Conservation (phyloP, 30 jellyfish, hydroid and myxozoan species). For the Calvadosia cruxmelitensis region DNA sequence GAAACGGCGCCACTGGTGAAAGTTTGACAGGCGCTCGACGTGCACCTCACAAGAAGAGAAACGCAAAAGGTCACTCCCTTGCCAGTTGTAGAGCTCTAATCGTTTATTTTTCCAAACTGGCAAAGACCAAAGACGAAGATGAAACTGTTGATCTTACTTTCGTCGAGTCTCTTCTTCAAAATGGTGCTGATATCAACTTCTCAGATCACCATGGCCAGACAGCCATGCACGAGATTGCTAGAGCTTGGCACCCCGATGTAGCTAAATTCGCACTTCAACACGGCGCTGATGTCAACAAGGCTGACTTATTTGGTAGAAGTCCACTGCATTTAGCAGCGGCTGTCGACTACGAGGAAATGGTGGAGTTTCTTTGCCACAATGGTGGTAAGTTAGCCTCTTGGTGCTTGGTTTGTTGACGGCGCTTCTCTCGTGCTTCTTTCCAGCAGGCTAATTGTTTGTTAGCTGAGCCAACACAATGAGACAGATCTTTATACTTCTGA, state of each 20-base stretch:
- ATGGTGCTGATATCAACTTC: conserved; percentile 94
- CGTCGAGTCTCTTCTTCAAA: conserved; percentile 85
- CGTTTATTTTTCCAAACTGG: conserved; percentile 89
- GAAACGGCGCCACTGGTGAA: conserved; percentile 18
- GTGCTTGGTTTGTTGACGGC: too few species aligned
- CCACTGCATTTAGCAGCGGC: conserved; percentile 98
- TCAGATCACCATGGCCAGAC: conserved; percentile 94
- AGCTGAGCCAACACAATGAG: too few species aligned
- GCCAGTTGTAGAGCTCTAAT: conserved; percentile 98
- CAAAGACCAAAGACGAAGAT: conserved; percentile 81
- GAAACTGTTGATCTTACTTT: conserved; percentile 79
- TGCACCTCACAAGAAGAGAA: conserved; percentile 14
- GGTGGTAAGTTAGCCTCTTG: conserved; percentile 97
- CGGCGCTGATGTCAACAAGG: conserved; percentile 85
- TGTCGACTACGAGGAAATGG: conserved; percentile 95
- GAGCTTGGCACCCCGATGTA: conserved; percentile 99
- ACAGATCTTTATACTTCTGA: too few species aligned
- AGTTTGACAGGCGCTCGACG: conserved; percentile 34
- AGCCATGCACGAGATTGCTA: conserved; percentile 73
- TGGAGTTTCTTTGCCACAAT: conserved; percentile 57
- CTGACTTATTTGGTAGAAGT: conserved; percentile 82
- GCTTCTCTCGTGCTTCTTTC: too few species aligned
- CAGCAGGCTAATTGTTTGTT: too few species aligned
- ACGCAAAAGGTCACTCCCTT: conserved; percentile 57
- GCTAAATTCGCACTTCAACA: conserved; percentile 90